phyloP scores from a whole-genome alignment of 1,140 invertebrate species.

The Drosophila punjabiensis region DNA sequence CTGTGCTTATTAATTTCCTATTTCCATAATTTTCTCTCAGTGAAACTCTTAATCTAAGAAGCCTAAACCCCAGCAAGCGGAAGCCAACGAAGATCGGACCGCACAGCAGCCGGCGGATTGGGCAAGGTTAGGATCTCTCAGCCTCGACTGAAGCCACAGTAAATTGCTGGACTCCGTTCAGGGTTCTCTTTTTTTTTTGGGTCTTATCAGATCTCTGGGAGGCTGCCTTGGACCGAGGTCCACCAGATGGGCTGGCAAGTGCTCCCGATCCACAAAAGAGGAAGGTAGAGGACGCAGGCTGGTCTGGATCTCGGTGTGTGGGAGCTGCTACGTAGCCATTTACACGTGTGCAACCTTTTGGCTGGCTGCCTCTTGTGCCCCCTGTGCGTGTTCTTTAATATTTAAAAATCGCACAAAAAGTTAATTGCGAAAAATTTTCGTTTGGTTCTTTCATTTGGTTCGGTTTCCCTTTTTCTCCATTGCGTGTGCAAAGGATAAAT shows the following conservation, averaged over 20 bases:
- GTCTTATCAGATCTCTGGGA: slow-evolving; percentile 40
- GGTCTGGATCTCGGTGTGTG: slow-evolving; percentile 39
- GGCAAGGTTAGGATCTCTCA: slow-evolving; percentile 58
- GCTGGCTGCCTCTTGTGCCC: not conserved
- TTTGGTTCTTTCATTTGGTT: slow-evolving; percentile 26
- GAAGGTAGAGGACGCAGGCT: not conserved
- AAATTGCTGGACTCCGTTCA: slow-evolving; percentile 29
- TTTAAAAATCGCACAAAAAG: slow-evolving; percentile 76
- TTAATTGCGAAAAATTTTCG: slow-evolving; percentile 70
- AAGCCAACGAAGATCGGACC: slow-evolving; percentile 65
- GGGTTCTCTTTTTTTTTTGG: not conserved
- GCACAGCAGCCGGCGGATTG: slow-evolving; percentile 68
- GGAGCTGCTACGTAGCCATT: slow-evolving; percentile 43
- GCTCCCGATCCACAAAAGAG: slow-evolving; percentile 31
- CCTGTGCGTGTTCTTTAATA: slow-evolving; percentile 78
- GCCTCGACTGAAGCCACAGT: slow-evolving; percentile 11
- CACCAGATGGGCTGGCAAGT: slow-evolving; percentile 56
- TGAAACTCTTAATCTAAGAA: slow-evolving; percentile 30
- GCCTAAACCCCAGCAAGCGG: slow-evolving; percentile 47
- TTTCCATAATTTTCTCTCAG: not conserved
- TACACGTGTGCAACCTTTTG: slow-evolving; percentile 37
- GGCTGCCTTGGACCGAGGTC: slow-evolving; percentile 18
- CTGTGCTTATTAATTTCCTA: not conserved
- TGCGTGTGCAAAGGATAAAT: slow-evolving; percentile 65
- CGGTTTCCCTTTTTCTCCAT: slow-evolving; percentile 33